Percentiles rank a stretch among this genome's conserved stretches.
phyloP scores from a whole-genome alignment of 2,888 invertebrate genomes.

The Junonia oenone region DNA sequence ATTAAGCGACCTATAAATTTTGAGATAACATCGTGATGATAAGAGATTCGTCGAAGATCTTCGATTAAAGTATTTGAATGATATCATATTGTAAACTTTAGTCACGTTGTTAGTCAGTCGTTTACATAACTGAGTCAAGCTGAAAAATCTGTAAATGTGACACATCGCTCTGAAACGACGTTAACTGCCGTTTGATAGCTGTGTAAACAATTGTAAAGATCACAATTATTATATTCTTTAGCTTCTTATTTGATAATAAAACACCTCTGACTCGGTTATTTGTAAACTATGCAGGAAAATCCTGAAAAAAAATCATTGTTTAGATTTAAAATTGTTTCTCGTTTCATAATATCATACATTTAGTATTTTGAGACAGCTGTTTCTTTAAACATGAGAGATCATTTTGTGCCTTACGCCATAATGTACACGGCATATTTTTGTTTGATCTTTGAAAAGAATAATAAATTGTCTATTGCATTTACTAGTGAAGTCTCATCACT shows the following conservation, averaged over 20 bases:
- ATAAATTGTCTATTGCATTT: constrained; percentile 1
- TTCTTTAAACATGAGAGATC: neutral
- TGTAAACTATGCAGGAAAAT: neutral
- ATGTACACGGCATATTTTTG: neutral
- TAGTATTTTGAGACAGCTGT: neutral
- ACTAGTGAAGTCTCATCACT: neutral
- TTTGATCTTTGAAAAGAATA: neutral
- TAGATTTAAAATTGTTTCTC: constrained; percentile 25
- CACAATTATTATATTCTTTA: constrained; percentile 15
- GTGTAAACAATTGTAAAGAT: constrained; percentile 22
- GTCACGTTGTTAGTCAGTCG: constrained; percentile 48
- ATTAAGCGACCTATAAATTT: constrained; percentile 42
- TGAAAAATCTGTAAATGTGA: constrained; percentile 49
- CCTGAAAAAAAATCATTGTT: neutral
- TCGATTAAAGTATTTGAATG: constrained; percentile 48
- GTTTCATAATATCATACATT: constrained; percentile 46
- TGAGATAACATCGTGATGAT: constrained; percentile 45
- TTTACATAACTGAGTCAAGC: constrained; percentile 59
- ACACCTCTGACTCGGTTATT: constrained; percentile 30
- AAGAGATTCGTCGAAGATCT: constrained; percentile 51
- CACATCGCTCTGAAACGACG: constrained; percentile 40
- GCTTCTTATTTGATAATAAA: constrained; percentile 27
- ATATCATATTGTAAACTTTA: constrained; percentile 53
- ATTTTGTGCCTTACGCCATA: neutral
- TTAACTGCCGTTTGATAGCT: constrained; percentile 26